phyloP scores from a whole-genome alignment of 2,797 vertebrate species.

The Chanos chanos region DNA sequence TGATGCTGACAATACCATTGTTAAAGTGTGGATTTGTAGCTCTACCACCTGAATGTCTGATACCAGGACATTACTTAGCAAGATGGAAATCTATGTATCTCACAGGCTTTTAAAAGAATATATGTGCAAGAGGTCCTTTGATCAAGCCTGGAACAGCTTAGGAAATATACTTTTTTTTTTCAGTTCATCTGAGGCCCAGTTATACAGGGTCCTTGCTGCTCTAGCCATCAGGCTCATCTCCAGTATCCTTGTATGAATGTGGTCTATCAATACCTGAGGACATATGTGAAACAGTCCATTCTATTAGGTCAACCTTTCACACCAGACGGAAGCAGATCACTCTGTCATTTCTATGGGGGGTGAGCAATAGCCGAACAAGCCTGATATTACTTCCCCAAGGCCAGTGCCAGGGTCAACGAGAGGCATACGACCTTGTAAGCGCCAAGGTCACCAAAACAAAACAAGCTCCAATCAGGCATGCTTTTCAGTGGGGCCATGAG shows the following conservation, averaged over 20 bases:
- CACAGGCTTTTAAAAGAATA: too few relatives aligned
- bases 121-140: too few relatives aligned
- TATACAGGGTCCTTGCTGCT: too few relatives aligned
- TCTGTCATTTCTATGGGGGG: not conserved
- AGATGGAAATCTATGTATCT: too few relatives aligned
- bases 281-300: not conserved
- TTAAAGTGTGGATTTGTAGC: too few relatives aligned
- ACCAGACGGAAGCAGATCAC: not conserved
- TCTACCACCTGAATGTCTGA: too few relatives aligned
- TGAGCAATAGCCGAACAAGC: conserved; percentile 19
- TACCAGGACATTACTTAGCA: too few relatives aligned
- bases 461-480: conserved; percentile 37
- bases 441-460: conserved; percentile 47
- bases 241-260: not conserved
- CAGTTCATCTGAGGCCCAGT: too few relatives aligned
- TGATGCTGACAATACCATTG: too few relatives aligned
- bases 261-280: not conserved
- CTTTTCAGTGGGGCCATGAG: conserved; percentile 31
- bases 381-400: conserved; percentile 23
- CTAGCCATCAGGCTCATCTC: not conserved
- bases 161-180: too few relatives aligned
- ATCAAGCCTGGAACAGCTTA: too few relatives aligned
- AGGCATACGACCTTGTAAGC: conserved; percentile 36
- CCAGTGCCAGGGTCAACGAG: conserved; percentile 9
- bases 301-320: not conserved